Base-by-base conservation (phyloP, 2,797 vertebrate species). In the Aulostomus chinensis region DNA sequence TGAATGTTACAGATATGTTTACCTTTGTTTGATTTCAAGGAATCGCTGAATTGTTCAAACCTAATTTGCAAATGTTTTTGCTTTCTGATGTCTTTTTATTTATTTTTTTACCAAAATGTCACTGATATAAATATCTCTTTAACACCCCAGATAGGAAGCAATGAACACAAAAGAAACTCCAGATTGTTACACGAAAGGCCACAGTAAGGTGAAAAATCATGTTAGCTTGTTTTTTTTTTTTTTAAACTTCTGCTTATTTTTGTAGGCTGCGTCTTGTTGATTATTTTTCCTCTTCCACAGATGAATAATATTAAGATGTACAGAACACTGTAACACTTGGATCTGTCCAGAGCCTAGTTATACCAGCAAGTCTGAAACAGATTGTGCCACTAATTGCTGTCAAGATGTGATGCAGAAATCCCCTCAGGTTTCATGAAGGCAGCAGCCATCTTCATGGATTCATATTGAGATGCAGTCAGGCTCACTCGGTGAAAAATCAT, bases 121-220 rank as follows among this genome's bases (percentile, higher is more conserved):
- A 73, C 64, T 74, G 77, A 79, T 83, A 76, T 83, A 90, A 89
- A 88, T 81, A 78, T 77, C 62, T 73, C 52, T 75, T 80, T 52
- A 82, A 84, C 84, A 86, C 76, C 79, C 81, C 72, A 73, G 67
- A 80, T 85, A 84, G 75, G 78, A 88, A 86, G 84, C 75, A 79
- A 86, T 78, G 83, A 89, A 91, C 87, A 85, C 84, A 82, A 90
- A 85, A 68, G 58, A 75, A 91, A 88, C 88, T 91, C 90, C 73
- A 79, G 88, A 91, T 93, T 90, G 88, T 94, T 81, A 94, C 89
- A 91, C 83, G 76, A 89, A 96, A 97, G 95, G 95, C 95, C 95
- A 97, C 95, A 91, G 90, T 91, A 91, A 93, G 92, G 89, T 94
- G 91, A 94, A 91, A 85, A 90, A 90, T 81, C 85, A 90, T 87